Conservation (phyloP, 2,888 invertebrate species). For the Acrobasis consociella region DNA sequence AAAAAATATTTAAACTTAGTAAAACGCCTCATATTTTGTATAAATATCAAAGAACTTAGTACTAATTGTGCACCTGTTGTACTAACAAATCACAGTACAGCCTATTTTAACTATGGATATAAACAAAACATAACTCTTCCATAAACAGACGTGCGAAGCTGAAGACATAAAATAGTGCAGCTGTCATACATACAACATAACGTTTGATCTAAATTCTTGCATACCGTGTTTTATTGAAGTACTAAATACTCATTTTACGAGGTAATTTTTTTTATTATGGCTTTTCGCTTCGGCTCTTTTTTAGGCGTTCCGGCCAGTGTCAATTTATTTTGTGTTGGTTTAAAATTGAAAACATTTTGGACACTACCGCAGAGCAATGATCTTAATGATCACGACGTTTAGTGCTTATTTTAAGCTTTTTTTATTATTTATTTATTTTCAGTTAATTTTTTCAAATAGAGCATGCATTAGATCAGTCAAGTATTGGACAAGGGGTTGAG, state of each 20-base stretch:
- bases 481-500: too few relatives aligned
- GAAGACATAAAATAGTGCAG: constrained; percentile 2
- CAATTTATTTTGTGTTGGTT: background rate
- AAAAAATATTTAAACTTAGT: too few relatives aligned
- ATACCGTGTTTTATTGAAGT: background rate
- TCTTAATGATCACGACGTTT: too few relatives aligned
- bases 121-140: background rate
- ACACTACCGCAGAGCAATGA: too few relatives aligned
- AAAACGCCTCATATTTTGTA: too few relatives aligned
- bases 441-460: too few relatives aligned
- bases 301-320: background rate
- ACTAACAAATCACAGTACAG: background rate
- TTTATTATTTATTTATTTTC: too few relatives aligned
- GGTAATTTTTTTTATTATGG: background rate
- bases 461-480: too few relatives aligned
- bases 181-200: background rate
- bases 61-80: background rate
- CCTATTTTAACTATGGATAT: background rate
- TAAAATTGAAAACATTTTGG: background rate
- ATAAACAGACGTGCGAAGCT: background rate
- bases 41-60: background rate
- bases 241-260: constrained; percentile 8
- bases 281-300: constrained; percentile 2
- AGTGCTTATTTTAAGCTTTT: too few relatives aligned
- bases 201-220: constrained; percentile 13